A percentile compares a stretch with the other conserved stretches of the same genome.
Evolutionary conservation across 2,888 invertebrate genomes (phyloP).

Genomic region (Epinotia demarniana): DNA sequence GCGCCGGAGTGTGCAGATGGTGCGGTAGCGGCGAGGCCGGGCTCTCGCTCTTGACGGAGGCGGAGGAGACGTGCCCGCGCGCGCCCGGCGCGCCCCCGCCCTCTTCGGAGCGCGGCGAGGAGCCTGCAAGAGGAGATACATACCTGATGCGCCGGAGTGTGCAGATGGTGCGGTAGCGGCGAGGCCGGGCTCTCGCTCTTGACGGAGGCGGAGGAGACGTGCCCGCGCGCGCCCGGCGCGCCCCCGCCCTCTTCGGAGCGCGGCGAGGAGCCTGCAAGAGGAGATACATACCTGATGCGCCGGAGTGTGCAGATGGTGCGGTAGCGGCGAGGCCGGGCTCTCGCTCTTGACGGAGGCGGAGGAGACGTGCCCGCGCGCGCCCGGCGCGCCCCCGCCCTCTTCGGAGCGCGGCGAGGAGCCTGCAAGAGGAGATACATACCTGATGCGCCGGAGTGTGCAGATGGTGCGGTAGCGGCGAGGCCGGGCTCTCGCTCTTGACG

Average conservation of each 20-base stretch:
- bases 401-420: conserved; percentile 83
- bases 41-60: conserved; percentile 95
- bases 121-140: conserved; percentile 70
- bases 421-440: conserved; percentile 67
- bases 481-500: conserved; percentile 93
- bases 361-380: conserved; percentile 92
- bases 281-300: conserved; percentile 75
- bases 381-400: conserved; percentile 79
- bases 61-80: conserved; percentile 93
- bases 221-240: conserved; percentile 88
- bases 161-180: conserved; percentile 73
- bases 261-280: conserved; percentile 79
- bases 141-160: conserved; percentile 80
- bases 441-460: conserved; percentile 79
- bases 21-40: conserved; percentile 81
- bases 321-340: conserved; percentile 83
- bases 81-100: conserved; percentile 84
- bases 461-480: conserved; percentile 75
- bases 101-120: conserved; percentile 81
- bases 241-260: conserved; percentile 81
- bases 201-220: conserved; percentile 95
- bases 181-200: conserved; percentile 92
- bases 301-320: conserved; percentile 73
- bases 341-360: conserved; percentile 97
- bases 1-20: conserved; percentile 74